Evolutionary conservation across 2,797 vertebrate genomes (phyloP).

Genomic region (Gephyroberyx darwinii): DNA sequence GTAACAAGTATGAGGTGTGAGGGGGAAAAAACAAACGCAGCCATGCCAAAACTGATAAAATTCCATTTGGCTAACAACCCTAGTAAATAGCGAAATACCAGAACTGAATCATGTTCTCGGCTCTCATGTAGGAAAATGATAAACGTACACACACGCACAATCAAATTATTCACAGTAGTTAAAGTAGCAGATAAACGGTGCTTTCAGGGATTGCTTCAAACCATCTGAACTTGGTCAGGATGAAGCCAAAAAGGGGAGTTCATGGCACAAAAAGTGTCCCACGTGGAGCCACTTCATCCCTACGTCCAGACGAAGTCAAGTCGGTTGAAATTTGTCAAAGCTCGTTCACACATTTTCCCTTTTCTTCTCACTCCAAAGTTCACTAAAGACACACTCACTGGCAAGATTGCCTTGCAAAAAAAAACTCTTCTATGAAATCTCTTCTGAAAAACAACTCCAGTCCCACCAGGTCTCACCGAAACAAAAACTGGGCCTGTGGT

Average conservation of each 20-base stretch:
- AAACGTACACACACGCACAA: slow-evolving; percentile 18
- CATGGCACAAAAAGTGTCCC: neutral
- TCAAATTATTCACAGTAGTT: slow-evolving; percentile 20
- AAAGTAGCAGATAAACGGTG: slow-evolving; percentile 2
- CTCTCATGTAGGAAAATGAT: neutral
- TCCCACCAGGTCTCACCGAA: slow-evolving; percentile 4
- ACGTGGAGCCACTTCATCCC: neutral
- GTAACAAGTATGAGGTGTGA: slow-evolving; percentile 15
- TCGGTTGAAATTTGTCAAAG: slow-evolving; percentile 3
- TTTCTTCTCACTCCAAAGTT: neutral
- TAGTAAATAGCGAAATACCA: slow-evolving; percentile 4
- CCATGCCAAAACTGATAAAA: neutral
- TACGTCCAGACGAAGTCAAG: neutral
- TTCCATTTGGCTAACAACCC: slow-evolving; percentile 14
- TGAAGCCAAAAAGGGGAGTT: neutral
- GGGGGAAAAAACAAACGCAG: slow-evolving; percentile 12
- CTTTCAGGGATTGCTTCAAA: neutral
- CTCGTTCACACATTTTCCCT: neutral
- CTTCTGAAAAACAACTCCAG: slow-evolving; percentile 43
- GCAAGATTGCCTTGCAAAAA: neutral
- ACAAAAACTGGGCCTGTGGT: slow-evolving; percentile 18
- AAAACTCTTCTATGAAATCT: slow-evolving; percentile 15
- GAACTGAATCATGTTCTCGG: slow-evolving; percentile 6
- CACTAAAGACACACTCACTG: neutral
- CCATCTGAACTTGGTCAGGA: slow-evolving; percentile 1